phyloP scores from a whole-genome alignment of 2,113 vertebrate genomes.

The Phainopepla nitens region DNA sequence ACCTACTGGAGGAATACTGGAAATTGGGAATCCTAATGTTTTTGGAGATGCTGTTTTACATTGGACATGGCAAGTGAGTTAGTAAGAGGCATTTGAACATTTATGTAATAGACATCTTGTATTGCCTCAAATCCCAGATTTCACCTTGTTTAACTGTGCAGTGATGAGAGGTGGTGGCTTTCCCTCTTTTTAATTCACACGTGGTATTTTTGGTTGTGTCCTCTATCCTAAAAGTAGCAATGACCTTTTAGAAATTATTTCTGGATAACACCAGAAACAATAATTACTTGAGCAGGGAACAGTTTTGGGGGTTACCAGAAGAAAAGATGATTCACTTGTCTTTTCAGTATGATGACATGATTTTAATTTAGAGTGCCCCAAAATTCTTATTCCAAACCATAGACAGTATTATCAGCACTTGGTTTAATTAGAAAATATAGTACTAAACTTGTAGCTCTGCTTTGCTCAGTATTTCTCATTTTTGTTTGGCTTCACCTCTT shows the following conservation, averaged over 20 bases:
- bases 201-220: not conserved
- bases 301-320: not conserved
- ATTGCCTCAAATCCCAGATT: not conserved
- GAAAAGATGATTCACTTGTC: not conserved
- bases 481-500: not conserved
- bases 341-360: not conserved
- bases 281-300: not conserved
- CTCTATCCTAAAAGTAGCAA: not conserved
- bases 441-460: not conserved
- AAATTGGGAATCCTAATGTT: not conserved
- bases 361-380: not conserved
- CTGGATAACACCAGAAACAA: not conserved
- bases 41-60: not conserved
- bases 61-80: not conserved
- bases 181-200: not conserved
- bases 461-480: not conserved
- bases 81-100: not conserved
- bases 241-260: not conserved
- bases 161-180: not conserved
- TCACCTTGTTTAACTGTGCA: not conserved
- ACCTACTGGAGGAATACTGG: conserved; percentile 26
- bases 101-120: not conserved
- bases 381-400: not conserved
- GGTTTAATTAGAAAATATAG: not conserved
- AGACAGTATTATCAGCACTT: not conserved